Base-by-base conservation (phyloP, 2,113 vertebrate species). In the Glaucomys volans region DNA sequence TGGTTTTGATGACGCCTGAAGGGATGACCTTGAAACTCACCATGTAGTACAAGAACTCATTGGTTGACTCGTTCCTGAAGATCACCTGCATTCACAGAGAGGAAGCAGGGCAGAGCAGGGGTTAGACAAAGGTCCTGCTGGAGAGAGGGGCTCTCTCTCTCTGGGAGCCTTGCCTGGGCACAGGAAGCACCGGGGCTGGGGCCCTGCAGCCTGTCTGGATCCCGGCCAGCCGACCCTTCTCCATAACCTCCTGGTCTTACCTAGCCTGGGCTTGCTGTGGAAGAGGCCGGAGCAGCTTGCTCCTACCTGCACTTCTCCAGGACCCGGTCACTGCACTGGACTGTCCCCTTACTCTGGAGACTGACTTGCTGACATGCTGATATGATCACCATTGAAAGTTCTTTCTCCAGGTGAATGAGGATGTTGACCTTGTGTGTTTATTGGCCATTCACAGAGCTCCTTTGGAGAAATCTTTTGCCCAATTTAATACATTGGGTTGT, bases 31-130 rank as follows among this genome's bases (percentile, higher is more conserved):
- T 99, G 97, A 99, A 99, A 54, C 97, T 99, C 22, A 99, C 64
- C 0, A 97, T 77, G 98, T 99, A 99, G 98, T 99, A 99, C 47
- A 99, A 86, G 97, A 99, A 99, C 95, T 99, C 99, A 1, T 96
- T 72, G 0, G 99, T 99, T 10, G 30, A 81, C 87, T 99, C 98
- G 0, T 99, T 99, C 62, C 97, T 92, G 98, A 99, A 99, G 1
- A 98, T 99, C 90, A 99, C 99, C 99, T 99, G 97, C 1, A 47
- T 66, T n/a, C 30, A 86, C 6, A 8, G 57, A 67, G 66, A 59
- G 57, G 87, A 54, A 64, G 57, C 16, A 71, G 44, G 40, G 42
- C 42, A 75, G 92, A 77, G 77, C 0, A 22, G 42, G 47, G 6
- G 4, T 94, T 20, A 92, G 69, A 6, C 0, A 3, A 28, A 57